Base-by-base conservation (phyloP, 2,113 vertebrate genomes). In the Chionomys nivalis region DNA sequence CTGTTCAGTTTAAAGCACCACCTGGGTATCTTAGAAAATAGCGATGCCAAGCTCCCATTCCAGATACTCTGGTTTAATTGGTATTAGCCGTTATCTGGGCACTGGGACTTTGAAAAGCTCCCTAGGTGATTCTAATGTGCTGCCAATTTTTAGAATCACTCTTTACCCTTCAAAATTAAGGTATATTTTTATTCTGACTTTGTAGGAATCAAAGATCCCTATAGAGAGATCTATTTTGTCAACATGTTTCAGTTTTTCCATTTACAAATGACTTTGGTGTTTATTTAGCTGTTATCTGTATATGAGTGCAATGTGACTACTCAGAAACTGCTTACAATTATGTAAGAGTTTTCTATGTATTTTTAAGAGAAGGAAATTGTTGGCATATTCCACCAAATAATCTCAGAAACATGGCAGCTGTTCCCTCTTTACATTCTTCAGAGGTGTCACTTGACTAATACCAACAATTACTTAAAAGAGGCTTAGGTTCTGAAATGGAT, bases 281-380 rank as follows among this genome's bases (percentile, higher is more conserved):
- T 93, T 96, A 76, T 89, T 92, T 94, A 73, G 68, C 58, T 81
- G 33, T 96, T 91, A 28, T 87, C 76, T 93, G 78, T 96, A 47
- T 44, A 72, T 90, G 77, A 49, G 17, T 12, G 63, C n/a, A 85
- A 23, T 92, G 65, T 94, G 92, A 87, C 63, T 94, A 92, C 44
- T 95, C 28, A 87, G 39, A 87, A 93, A 49, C 85, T 89, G 33
- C 66, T 91, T 91, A 24, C 55, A 93, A 72, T 95, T 94, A 89
- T 83, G 39, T 91, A 85, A 87, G 70, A 26, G 12, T 96, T 86
- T 93, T 33, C 24, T 83, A 23, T 1, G 36, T 82, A 39, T 78
- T 82, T 94, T 93, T 85, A 75, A 36, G 17, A 88, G 65, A 63
- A 11, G 33, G 5, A 87, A 85, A 42, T 73, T 65, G 44, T 75